Evolutionary conservation across 2,888 invertebrate species (phyloP), one percentile per base, ranked within the genome.

Genomic region (Aphrophora alni): DNA sequence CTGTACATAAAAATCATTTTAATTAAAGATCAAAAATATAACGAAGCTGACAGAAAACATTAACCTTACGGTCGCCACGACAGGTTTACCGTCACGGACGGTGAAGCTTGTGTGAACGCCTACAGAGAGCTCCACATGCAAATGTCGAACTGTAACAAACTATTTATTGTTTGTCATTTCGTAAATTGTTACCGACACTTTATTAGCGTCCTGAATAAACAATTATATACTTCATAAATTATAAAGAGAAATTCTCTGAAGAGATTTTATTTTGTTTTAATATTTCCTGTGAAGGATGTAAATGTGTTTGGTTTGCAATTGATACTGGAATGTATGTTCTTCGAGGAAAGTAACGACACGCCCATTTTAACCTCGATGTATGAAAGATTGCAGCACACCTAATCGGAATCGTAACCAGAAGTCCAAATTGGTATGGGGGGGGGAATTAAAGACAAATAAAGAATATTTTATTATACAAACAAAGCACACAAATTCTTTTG

Each of bases 71-170:
- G 7, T 44, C 44, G 14, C 12, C 44, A 44, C 44, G 44, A 44
- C 44, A 14, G 44, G 44, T 44, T 44, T 44, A 17, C 44, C 44
- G 44, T 44, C 44, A 44, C 44, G 59, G n/a, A n/a, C 59, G 21
- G 21, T 2, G 5, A 59, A 21, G 59, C 59, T 21, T 14, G 59
- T 59, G 59, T 59, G 2, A 2, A 59, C 59, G 59, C 59, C 59
- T 59, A 59, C 59, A 4, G 5, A 3, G 12, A 59, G 21, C 3
- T 59, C 59, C 21, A 10, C n/a, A 59, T 59, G 59, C 59, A 59
- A 59, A 59, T 59, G 59, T 59, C 59, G 59, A 59, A 59, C n/a
- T n/a, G n/a, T n/a, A n/a, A n/a, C 59, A 59, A 59, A 59, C 59
- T 59, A 59, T 59, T 59, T 59, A 59, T 59, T 59, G 21, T 59